These are phyloP conservation scores for Boleophthalmus pectinirostris DNA, from an alignment of 2,113 vertebrate species.

Conservation along the genomic window DNA sequence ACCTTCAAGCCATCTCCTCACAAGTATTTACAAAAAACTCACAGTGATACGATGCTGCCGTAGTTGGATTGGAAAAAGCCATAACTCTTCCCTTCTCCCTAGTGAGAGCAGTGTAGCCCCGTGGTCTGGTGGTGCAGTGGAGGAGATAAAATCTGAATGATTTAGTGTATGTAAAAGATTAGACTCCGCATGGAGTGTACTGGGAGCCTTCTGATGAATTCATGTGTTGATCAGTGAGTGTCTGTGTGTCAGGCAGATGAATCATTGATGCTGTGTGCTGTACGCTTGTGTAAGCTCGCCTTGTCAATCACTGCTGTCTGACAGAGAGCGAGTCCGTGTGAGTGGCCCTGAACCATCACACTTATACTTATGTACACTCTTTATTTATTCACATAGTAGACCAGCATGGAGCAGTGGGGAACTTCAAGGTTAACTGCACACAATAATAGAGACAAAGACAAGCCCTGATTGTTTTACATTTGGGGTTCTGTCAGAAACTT, in stretches of 20 bases:
- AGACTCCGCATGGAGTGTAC: not conserved
- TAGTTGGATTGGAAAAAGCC: slow-evolving; percentile 22
- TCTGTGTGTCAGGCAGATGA: slow-evolving; percentile 41
- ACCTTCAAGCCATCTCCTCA: not conserved
- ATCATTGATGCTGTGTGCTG: slow-evolving; percentile 50
- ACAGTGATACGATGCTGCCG: slow-evolving; percentile 37
- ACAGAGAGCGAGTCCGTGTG: slow-evolving; percentile 41
- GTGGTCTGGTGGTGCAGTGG: slow-evolving; percentile 17
- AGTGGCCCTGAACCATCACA: slow-evolving; percentile 48
- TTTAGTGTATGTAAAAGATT: slow-evolving; percentile 32
- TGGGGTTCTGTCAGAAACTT: not conserved
- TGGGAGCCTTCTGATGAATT: slow-evolving; percentile 40
- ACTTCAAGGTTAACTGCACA: slow-evolving; percentile 8
- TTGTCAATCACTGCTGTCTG: slow-evolving; percentile 45
- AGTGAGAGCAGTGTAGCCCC: slow-evolving; percentile 9
- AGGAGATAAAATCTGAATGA: slow-evolving; percentile 36
- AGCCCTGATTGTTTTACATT: not conserved
- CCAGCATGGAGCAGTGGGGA: not conserved
- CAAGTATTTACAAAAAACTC: slow-evolving; percentile 28
- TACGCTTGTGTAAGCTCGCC: slow-evolving; percentile 22
- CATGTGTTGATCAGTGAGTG: slow-evolving; percentile 29
- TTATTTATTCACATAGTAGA: slow-evolving; percentile 12
- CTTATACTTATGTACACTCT: slow-evolving; percentile 21
- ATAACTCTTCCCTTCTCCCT: not conserved
- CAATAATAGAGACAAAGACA: not conserved